These are phyloP conservation scores for Zonitis immaculata DNA, from an alignment of 2,888 invertebrate species.

Conservation along the genomic window DNA sequence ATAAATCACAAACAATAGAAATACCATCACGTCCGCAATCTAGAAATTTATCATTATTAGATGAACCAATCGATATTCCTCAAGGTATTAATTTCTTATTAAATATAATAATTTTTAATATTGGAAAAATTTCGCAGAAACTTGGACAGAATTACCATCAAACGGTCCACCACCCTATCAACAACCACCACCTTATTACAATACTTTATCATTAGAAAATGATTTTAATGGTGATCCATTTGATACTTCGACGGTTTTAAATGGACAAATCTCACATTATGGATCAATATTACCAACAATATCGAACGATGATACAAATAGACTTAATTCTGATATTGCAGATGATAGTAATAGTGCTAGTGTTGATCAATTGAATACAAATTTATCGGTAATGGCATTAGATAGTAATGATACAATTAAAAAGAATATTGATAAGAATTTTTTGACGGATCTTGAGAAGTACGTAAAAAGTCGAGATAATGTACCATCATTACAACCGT, in stretches of 20 bases:
- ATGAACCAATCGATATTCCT: slow-evolving; percentile 70
- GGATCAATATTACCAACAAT: not conserved
- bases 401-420: slow-evolving; percentile 22
- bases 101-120: not conserved
- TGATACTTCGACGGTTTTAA: slow-evolving; percentile 54
- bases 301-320: not conserved
- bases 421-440: slow-evolving; percentile 50
- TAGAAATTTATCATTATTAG: slow-evolving; percentile 56
- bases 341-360: slow-evolving; percentile 16
- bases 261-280: not conserved
- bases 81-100: slow-evolving; percentile 36
- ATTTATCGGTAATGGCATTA: slow-evolving; percentile 25
- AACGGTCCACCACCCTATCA: slow-evolving; percentile 51
- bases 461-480: slow-evolving; percentile 45
- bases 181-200: slow-evolving; percentile 55
- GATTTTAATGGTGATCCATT: slow-evolving; percentile 58
- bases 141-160: slow-evolving; percentile 17
- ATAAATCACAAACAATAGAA: slow-evolving; percentile 12
- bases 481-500: slow-evolving; percentile 48
- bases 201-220: slow-evolving; percentile 40
- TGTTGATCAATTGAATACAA: not conserved
- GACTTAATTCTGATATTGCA: not conserved
- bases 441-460: slow-evolving; percentile 63
- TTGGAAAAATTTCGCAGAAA: too few relatives aligned
- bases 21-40: slow-evolving; percentile 27